Percentiles rank a stretch among this genome's conserved stretches.
Evolutionary conservation across 1,140 invertebrate species (phyloP).

Genomic region (Papilio xuthus): DNA sequence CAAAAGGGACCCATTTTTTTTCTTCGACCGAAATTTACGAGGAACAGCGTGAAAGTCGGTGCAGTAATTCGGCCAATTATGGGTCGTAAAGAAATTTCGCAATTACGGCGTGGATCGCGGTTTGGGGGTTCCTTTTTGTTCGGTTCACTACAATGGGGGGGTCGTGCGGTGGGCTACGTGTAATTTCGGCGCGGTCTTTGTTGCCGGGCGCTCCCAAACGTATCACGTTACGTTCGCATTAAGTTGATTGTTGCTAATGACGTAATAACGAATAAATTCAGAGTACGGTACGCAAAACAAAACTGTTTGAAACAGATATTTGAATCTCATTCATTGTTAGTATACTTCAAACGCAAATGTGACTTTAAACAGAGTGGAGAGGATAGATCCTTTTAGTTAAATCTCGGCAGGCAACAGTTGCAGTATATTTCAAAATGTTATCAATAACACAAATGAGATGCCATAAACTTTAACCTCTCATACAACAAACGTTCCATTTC

Average conservation of each 20-base stretch:
- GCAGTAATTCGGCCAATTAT: constrained; percentile 64
- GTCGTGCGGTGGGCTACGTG: constrained; percentile 46
- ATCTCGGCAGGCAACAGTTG: no score
- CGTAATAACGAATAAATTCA: not conserved
- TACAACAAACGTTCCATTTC: not conserved
- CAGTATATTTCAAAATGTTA: not conserved
- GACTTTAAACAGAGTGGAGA: no score
- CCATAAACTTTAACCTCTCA: not conserved
- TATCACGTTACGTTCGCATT: constrained; percentile 44
- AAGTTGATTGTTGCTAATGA: constrained; percentile 9
- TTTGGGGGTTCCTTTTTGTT: constrained; percentile 55
- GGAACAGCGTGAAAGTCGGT: constrained; percentile 55
- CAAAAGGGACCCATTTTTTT: constrained; percentile 65
- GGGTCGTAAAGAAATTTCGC: constrained; percentile 62
- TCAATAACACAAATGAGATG: not conserved
- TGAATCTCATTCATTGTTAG: no score
- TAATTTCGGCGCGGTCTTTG: constrained; percentile 62
- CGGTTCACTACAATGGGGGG: constrained; percentile 47
- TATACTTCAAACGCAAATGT: no score
- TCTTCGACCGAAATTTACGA: constrained; percentile 47
- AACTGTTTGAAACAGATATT: not conserved
- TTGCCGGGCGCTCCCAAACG: constrained; percentile 48
- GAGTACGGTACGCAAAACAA: not conserved
- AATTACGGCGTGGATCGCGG: constrained; percentile 50
- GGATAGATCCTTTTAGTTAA: no score